Percentiles rank a stretch among this genome's conserved stretches.
Conservation (phyloP, 2,888 invertebrate species). For the Aporophyla lueneburgensis region DNA sequence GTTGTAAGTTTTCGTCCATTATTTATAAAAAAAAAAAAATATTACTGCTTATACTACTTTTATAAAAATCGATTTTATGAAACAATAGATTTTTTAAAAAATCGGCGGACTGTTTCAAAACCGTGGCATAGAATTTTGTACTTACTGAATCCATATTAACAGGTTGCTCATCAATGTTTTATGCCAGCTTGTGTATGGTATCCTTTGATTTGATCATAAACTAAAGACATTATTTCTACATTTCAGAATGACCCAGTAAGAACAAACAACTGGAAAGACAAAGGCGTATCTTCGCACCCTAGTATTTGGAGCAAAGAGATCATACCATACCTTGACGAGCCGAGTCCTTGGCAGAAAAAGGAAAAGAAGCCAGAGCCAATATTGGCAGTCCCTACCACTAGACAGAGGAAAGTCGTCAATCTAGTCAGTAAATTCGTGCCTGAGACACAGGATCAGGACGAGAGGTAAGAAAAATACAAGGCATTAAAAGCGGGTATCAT, state of each 20-base stretch:
- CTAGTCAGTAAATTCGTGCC: constrained; percentile 83
- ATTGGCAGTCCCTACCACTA: constrained; percentile 73
- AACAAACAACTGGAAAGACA: constrained; percentile 83
- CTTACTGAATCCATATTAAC: too few relatives aligned
- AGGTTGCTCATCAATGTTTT: too few relatives aligned
- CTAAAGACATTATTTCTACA: background rate
- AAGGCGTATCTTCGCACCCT: constrained; percentile 80
- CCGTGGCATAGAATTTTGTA: too few relatives aligned
- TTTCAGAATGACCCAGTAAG: constrained; percentile 79
- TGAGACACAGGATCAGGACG: constrained; percentile 84
- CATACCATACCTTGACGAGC: constrained; percentile 70
- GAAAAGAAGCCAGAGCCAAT: constrained; percentile 76
- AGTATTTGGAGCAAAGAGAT: constrained; percentile 87
- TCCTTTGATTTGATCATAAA: too few relatives aligned
- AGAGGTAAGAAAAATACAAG: constrained; percentile 73
- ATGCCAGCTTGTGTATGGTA: too few relatives aligned
- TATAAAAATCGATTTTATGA: too few relatives aligned
- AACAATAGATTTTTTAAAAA: too few relatives aligned
- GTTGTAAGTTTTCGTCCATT: too few relatives aligned
- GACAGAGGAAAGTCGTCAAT: constrained; percentile 79
- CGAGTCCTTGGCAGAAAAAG: constrained; percentile 82
- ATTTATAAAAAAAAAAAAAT: too few relatives aligned
- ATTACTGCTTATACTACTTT: too few relatives aligned
- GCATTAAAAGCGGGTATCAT: too few relatives aligned
- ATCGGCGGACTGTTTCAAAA: too few relatives aligned